Percentiles rank a stretch among this genome's conserved stretches.
Conservation (phyloP, 2,888 invertebrate species). For the Tetramorium bicarinatum region DNA sequence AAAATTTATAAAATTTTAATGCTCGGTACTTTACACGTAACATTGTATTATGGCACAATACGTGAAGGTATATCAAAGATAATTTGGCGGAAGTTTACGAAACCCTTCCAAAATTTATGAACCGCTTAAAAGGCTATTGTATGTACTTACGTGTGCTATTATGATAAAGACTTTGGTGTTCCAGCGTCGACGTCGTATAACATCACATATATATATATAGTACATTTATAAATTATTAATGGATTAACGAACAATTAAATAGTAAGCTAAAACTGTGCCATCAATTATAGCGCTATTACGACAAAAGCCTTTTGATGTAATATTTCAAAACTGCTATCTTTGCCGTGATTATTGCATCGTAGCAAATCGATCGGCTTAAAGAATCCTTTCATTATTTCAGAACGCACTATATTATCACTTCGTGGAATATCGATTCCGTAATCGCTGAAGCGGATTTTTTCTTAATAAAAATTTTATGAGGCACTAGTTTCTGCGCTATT, state of each 20-base stretch:
- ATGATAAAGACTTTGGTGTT: constrained; percentile 1
- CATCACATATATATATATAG: not conserved
- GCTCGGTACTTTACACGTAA: not conserved
- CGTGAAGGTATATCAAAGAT: not conserved
- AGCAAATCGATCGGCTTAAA: not conserved
- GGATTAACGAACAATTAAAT: constrained; percentile 3
- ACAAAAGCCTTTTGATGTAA: not conserved
- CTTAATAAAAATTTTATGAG: not conserved
- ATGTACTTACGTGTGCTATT: constrained; percentile 11
- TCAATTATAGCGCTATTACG: not conserved
- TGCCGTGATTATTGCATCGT: not conserved
- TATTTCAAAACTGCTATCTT: not conserved
- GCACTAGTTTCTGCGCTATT: not conserved
- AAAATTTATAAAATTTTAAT: constrained; percentile 14
- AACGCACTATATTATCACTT: not conserved
- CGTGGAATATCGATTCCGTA: not conserved
- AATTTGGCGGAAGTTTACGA: constrained; percentile 12
- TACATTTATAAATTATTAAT: not conserved
- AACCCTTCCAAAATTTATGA: constrained; percentile 9
- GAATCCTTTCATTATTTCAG: not conserved
- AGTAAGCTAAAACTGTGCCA: not conserved
- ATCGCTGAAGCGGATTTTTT: not conserved
- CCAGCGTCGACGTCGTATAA: not conserved
- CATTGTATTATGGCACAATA: not conserved
- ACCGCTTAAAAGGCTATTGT: constrained; percentile 16